phyloP scores from a whole-genome alignment of 2,797 vertebrate genomes.

The Macropodus opercularis region DNA sequence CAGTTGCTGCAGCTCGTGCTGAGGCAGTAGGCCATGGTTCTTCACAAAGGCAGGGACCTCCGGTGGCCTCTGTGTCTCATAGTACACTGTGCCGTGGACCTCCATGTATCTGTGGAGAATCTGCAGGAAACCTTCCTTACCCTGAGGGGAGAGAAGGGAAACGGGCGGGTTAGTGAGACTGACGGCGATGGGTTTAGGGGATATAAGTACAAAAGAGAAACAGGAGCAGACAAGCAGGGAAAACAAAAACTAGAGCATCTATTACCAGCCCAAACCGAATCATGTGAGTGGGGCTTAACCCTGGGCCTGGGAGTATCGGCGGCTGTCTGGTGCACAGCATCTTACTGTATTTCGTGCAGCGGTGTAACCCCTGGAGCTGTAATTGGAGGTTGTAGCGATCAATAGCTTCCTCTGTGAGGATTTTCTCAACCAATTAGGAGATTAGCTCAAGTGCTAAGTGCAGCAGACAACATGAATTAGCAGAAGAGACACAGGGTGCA shows the following conservation, averaged over 20 bases:
- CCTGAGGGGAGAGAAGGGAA: constrained; percentile 75
- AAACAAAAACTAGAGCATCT: constrained; percentile 33
- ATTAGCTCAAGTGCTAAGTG: constrained; percentile 78
- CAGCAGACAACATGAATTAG: constrained; percentile 76
- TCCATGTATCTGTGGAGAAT: constrained; percentile 97
- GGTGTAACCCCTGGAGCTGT: constrained; percentile 49
- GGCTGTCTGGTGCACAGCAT: constrained; percentile 61
- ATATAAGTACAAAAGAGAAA: no score
- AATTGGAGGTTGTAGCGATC: constrained; percentile 77
- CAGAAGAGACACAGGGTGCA: constrained; percentile 55
- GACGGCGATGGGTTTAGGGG: no score
- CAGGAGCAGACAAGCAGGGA: no score
- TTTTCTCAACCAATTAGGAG: constrained; percentile 84
- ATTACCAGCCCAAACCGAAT: constrained; percentile 39
- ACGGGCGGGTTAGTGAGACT: constrained; percentile 22
- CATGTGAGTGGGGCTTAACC: constrained; percentile 49
- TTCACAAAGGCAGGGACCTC: constrained; percentile 95
- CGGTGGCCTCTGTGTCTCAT: constrained; percentile 93
- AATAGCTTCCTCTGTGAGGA: constrained; percentile 79
- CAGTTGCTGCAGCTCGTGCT: constrained; percentile 95
- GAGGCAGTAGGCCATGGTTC: constrained; percentile 94
- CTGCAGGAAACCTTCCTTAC: constrained; percentile 92
- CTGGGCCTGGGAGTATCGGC: constrained; percentile 64
- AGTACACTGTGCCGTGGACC: constrained; percentile 96
- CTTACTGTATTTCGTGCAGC: constrained; percentile 70